These are phyloP conservation scores for Lepeophtheirus nordmannii DNA, from an alignment of 2,888 invertebrate genomes.

Conservation along the genomic window DNA sequence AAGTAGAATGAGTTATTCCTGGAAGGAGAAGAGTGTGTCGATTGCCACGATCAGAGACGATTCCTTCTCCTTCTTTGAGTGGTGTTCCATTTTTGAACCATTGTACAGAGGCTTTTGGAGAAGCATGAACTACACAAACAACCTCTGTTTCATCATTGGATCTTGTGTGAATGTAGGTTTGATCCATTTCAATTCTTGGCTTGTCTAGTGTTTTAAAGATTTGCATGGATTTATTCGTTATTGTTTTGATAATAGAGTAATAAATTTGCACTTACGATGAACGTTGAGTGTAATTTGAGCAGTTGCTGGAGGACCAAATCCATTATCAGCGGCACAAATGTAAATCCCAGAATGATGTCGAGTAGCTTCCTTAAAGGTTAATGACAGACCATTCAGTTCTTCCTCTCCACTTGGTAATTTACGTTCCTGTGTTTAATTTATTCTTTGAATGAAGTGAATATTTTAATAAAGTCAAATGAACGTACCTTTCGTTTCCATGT, in stretches of 20 bases:
- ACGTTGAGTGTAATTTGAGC: slow-evolving; percentile 26
- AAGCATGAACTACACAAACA: slow-evolving; percentile 37
- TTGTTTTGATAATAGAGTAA: too few species aligned
- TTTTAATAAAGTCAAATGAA: too few species aligned
- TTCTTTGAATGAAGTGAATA: too few species aligned
- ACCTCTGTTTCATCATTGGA: slow-evolving; percentile 36
- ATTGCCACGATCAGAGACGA: slow-evolving; percentile 7
- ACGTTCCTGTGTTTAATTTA: not conserved
- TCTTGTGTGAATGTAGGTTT: slow-evolving; percentile 36
- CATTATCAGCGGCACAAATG: slow-evolving; percentile 36
- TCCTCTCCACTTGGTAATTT: slow-evolving; percentile 20
- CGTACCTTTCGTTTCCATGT: slow-evolving; percentile 18
- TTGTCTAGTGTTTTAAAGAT: slow-evolving; percentile 33
- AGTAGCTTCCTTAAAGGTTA: slow-evolving; percentile 3
- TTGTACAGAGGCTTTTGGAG: slow-evolving; percentile 34
- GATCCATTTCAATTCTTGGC: slow-evolving; percentile 37
- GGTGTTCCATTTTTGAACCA: slow-evolving; percentile 20
- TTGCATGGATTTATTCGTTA: not conserved
- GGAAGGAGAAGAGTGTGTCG: slow-evolving; percentile 14
- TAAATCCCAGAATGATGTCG: slow-evolving; percentile 18
- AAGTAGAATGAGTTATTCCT: slow-evolving; percentile 12
- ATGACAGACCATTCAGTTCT: slow-evolving; percentile 8
- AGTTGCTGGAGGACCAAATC: slow-evolving; percentile 33
- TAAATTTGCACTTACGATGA: slow-evolving; percentile 26
- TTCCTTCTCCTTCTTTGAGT: slow-evolving; percentile 1